Evolutionary conservation across 2,888 invertebrate genomes (phyloP), one percentile per base, ranked within the genome.

Genomic region (Oscheius sp.): DNA sequence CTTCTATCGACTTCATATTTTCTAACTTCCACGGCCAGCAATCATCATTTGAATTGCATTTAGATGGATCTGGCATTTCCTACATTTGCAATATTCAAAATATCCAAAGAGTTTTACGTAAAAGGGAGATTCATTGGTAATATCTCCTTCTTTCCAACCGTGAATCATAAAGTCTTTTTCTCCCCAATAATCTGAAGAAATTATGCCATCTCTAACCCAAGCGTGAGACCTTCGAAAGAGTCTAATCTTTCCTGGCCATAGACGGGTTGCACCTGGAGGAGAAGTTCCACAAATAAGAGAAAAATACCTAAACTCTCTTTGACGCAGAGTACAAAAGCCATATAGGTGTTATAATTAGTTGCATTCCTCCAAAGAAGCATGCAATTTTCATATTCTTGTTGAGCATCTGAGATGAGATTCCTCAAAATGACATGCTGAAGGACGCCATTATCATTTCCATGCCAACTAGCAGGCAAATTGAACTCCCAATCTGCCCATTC

Each of bases 361-460:
- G 74, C 82, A 23, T 76, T 72, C 52, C 78, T 78, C 84, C 84
- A 84, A 27, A 81, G 72, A 33, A 55, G 50, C 37, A 80, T 75
- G 53, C 85, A 85, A 15, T 81, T 76, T 20, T 71, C 52, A 29
- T 66, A 65, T 45, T 82, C 80, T 34, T 75, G 72, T 0, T 55
- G 52, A 1, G 76, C 78, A 27, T 75, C 70, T 3, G 79, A 78
- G 3, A 84, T 27, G 8, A 84, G 73, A 3, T 80, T 81, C 71
- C 82, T 65, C 20, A 85, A 55, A 20, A 85, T 75, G 67, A 81
- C 83, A 15, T 84, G 74, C 78, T 83, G 83, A 23, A 84, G 71
- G 1, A 78, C 83, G 33, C 85, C 85, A 61, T 84, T 85, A 69
- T 85, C 84, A 15, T 81, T 79, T 8, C 84, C 83, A 57, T 80